Base-by-base conservation (phyloP, 2,888 invertebrate genomes). In the Ichneumoninae sp. region DNA sequence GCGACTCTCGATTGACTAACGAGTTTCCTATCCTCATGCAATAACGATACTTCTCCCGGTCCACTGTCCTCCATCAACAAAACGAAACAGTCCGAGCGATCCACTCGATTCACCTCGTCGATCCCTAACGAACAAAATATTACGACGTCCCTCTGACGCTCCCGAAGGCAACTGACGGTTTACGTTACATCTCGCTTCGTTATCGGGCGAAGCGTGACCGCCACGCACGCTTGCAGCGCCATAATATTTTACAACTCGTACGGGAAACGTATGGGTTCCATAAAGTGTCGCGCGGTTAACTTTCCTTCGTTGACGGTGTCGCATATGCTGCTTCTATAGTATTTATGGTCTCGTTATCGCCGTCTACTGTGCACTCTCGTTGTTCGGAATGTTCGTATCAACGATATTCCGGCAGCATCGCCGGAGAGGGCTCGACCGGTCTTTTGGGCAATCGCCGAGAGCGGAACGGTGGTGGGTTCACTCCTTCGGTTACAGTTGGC, bases 331-430 rank as follows among this genome's bases (percentile, higher is more conserved):
- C 26, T 57, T 26, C 22, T 54, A 8, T 26, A 13, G 57, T 26
- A 57, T 57, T 26, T 26, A 26, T 57, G 26, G 22, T 26, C 57
- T 57, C 57, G 57, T 57, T 57, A 57, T 57, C 57, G 22, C 4
- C 7, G 57, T 8, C 10, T 40, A 19, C 22, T 10, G 22, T 7
- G 57, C 4, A 26, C 5, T 57, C 26, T 26, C 10, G 57, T 26
- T 3, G 22, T 54, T 19, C 22, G 57, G 26, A 57, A 57, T 57
- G 8, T 3, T 7, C 57, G 54, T 10, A 54, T 19, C 54, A 10
- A 54, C n/a, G 22, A 19, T 54, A 22, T 8, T 54, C 10, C 44
- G 10, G 1, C 3, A 44, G 2, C 44, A 44, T 44, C 10, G 16
- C 13, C 16, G 44, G 16, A 16, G 44, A 16, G 4, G 16, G 1